phyloP scores from a whole-genome alignment of 2,797 vertebrate species.

The Pseudochirops cupreus region DNA sequence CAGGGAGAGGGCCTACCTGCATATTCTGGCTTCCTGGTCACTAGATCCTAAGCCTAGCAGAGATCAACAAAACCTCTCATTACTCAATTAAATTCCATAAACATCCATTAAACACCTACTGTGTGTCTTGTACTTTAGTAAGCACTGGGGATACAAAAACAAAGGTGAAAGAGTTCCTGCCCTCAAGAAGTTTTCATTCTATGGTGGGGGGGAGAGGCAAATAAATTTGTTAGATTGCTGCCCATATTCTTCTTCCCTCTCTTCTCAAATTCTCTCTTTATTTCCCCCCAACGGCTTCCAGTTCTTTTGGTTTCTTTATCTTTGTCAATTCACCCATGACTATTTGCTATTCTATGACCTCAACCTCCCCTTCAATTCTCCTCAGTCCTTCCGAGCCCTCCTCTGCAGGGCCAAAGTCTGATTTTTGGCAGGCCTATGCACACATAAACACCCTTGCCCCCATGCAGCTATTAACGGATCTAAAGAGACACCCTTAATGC shows the following conservation, averaged over 20 bases:
- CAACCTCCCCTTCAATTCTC: not conserved
- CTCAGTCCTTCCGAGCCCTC: not conserved
- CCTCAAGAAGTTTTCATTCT: not conserved
- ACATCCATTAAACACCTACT: not conserved
- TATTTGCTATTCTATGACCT: constrained; percentile 13
- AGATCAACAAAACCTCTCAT: not conserved
- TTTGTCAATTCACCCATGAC: not conserved
- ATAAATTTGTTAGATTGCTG: not conserved
- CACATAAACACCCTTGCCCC: not conserved
- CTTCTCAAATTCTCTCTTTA: not conserved
- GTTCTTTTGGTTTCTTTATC: not conserved
- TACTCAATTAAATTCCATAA: not conserved
- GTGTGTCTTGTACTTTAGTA: not conserved
- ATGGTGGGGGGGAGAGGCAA: not conserved
- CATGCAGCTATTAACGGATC: constrained; percentile 19
- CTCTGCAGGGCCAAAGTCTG: not conserved
- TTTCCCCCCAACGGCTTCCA: not conserved
- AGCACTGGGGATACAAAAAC: not conserved
- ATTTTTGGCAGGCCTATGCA: not conserved
- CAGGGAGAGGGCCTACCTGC: not conserved
- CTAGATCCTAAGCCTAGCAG: not conserved
- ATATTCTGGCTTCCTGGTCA: not conserved
- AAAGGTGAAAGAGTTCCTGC: not conserved
- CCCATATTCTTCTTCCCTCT: not conserved
- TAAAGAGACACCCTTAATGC: constrained; percentile 75